phyloP scores from a whole-genome alignment of 1,140 invertebrate species.

The Trachelipus rathkii region DNA sequence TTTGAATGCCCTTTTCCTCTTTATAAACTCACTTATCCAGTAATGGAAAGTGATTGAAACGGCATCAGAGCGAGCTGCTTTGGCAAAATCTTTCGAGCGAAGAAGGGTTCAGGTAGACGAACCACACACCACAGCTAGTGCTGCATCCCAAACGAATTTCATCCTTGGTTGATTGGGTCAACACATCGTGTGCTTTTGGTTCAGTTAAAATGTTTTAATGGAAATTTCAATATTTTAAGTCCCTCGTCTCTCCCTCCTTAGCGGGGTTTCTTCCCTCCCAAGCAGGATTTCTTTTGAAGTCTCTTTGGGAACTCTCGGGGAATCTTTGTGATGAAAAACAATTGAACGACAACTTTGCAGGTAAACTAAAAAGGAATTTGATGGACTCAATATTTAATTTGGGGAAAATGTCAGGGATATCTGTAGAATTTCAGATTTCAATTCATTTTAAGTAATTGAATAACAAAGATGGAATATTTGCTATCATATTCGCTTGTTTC shows the following conservation, averaged over 20 bases:
- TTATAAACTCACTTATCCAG: neutral
- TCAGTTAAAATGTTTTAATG: constrained; percentile 1
- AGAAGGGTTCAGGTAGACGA: too few species aligned
- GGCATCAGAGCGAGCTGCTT: neutral
- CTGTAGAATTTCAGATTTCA: neutral
- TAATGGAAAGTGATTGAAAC: neutral
- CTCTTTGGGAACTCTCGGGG: too few species aligned
- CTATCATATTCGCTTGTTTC: neutral
- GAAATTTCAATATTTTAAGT: constrained; percentile 2
- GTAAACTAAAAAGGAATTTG: too few species aligned
- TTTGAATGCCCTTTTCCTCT: too few species aligned
- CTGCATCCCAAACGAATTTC: neutral
- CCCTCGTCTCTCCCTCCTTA: too few species aligned
- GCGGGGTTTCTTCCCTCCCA: too few species aligned
- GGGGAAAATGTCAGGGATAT: neutral
- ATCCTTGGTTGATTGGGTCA: neutral
- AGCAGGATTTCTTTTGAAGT: too few species aligned
- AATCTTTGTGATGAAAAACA: too few species aligned
- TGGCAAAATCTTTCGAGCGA: neutral
- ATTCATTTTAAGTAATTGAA: too few species aligned
- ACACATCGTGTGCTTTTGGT: neutral
- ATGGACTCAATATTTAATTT: too few species aligned
- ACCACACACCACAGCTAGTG: too few species aligned
- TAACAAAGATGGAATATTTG: neutral
- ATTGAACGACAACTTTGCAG: too few species aligned